Evolutionary conservation across 2,888 invertebrate species (phyloP), one percentile per base, ranked within the genome.

Genomic region (Sarcophaga subvicina): DNA sequence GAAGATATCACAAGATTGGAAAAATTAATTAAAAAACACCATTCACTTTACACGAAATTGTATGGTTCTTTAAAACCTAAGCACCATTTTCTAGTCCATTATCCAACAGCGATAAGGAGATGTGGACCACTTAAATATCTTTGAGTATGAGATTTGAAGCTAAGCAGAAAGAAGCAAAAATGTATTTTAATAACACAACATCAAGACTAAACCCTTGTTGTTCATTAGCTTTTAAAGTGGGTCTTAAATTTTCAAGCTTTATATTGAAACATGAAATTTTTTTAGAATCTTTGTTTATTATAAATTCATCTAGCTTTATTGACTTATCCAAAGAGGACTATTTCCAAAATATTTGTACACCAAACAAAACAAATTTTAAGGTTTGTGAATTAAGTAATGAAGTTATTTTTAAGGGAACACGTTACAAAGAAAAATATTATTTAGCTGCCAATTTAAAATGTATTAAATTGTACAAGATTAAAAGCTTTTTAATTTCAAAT

Each of bases 151-250:
- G 20, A 20, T 20, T 20, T 3, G 3, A 25, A 47, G 20, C 20
- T 70, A 78, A 75, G 45, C 49, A 6, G 54, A 20, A 20, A 20
- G 20, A 20, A 1, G 20, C 20, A 20, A 20, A 20, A 20, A 20
- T 20, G 20, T 20, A 84, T 69, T 80, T 84, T 22, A 84, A 64
- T 70, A 79, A 47, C 14, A 80, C 62, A 14, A 80, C 63, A 14
- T 84, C 84, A 27, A 84, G 79, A 75, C 14, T 25, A 3, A 84
- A 80, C 37, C 69, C 80, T 60, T 75, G 69, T 70, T 73, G 27
- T 25, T 84, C 83, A n/a, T 63, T 79, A 10, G 22, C 83, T 25
- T 69, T 49, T 3, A 49, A 49, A 49, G 47, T 4, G 8, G 47
- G 47, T 11, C 47, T 49, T 8, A 49, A 49, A 73, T 71, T 69